phyloP scores from a whole-genome alignment of 2,797 vertebrate species.

The Chromis chromis region DNA sequence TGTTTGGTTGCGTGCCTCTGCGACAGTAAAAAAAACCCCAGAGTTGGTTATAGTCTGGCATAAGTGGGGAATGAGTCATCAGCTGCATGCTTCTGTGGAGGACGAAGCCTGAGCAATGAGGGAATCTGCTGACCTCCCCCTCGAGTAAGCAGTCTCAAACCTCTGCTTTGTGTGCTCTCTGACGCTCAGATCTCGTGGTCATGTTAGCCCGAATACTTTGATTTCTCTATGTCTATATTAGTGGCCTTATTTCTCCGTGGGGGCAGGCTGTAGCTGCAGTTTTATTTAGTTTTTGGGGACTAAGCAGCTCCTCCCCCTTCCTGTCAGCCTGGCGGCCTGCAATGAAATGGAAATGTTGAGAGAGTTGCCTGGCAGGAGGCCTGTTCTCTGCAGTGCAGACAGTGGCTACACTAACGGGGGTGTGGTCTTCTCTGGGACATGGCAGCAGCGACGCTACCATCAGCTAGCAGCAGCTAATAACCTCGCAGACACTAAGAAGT shows the following conservation, averaged over 20 bases:
- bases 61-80: slow-evolving; percentile 78
- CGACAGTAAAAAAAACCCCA: slow-evolving; percentile 19
- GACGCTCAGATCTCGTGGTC: slow-evolving; percentile 59
- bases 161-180: slow-evolving; percentile 64
- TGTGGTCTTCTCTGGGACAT: slow-evolving; percentile 54
- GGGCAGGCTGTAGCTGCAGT: slow-evolving; percentile 42
- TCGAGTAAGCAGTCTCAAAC: slow-evolving; percentile 49
- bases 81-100: slow-evolving; percentile 47
- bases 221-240: slow-evolving; percentile 51
- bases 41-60: slow-evolving; percentile 61
- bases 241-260: slow-evolving; percentile 2
- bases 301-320: slow-evolving; percentile 67
- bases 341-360: slow-evolving; percentile 82
- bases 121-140: slow-evolving; percentile 70
- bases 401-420: slow-evolving; percentile 53
- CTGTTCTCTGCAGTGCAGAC: slow-evolving; percentile 71
- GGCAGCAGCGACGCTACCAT: slow-evolving; percentile 49
- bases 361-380: slow-evolving; percentile 35
- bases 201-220: slow-evolving; percentile 44
- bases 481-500: slow-evolving; percentile 9
- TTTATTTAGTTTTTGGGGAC: slow-evolving; percentile 64
- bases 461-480: slow-evolving; percentile 40
- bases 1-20: slow-evolving; percentile 39
- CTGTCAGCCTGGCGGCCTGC: slow-evolving; percentile 53
- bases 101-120: slow-evolving; percentile 38